Conservation (phyloP, 92 coral and sea anemone species). For the Plumapathes pennacea region DNA sequence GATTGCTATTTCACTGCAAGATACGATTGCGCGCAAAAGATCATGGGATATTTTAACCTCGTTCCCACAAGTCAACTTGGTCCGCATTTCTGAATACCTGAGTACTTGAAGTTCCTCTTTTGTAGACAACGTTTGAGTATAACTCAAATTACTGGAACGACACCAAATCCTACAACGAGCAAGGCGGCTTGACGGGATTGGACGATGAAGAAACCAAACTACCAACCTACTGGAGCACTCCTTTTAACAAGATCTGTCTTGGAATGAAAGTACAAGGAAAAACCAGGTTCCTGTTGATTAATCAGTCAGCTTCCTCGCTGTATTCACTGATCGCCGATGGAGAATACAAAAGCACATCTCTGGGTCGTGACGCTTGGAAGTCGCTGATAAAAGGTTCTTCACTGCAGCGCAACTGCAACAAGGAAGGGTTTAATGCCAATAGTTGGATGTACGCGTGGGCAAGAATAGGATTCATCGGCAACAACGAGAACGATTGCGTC, state of each 20-base stretch:
- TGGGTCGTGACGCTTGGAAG: slow-evolving; percentile 50
- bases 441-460: too few relatives aligned
- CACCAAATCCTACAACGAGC: slow-evolving; percentile 26
- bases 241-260: slow-evolving; percentile 40
- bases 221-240: slow-evolving; percentile 32
- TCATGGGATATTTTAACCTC: too few relatives aligned
- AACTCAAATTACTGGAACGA: slow-evolving; percentile 48
- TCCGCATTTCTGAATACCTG: too few relatives aligned
- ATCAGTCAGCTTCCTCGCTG: slow-evolving; percentile 40
- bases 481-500: too few relatives aligned
- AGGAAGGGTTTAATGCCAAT: slow-evolving; percentile 49
- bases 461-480: too few relatives aligned
- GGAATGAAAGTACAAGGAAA: slow-evolving; percentile 40
- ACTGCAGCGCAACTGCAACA: slow-evolving; percentile 18
- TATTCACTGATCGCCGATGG: slow-evolving; percentile 49
- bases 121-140: slow-evolving; percentile 37
- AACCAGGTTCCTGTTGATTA: slow-evolving; percentile 17
- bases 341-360: slow-evolving; percentile 12
- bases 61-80: too few relatives aligned
- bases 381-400: slow-evolving; percentile 37
- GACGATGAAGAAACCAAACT: slow-evolving; percentile 53
- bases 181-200: slow-evolving; percentile 31
- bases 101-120: too few relatives aligned
- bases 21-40: too few relatives aligned
- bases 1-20: too few relatives aligned